A percentile compares a stretch with the other conserved stretches of the same genome.
Conservation (phyloP, 2,888 invertebrate species). For the Agriopis leucophaearia region DNA sequence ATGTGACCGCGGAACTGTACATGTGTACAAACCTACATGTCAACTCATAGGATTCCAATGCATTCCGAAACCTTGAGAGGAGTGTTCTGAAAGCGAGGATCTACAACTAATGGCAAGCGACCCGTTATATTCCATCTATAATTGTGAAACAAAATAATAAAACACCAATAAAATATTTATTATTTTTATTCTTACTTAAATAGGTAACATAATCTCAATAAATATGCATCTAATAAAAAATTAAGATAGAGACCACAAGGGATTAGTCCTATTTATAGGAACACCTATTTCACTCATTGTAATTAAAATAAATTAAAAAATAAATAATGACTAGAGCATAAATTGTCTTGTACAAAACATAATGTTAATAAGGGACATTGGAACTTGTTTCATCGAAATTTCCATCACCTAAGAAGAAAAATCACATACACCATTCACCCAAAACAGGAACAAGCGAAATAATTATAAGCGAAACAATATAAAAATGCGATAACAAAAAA, state of each 20-base stretch:
- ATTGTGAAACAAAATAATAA: no score
- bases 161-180: slow-evolving; percentile 46
- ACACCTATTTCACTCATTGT: slow-evolving; percentile 68
- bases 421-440: slow-evolving; percentile 73
- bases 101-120: no score
- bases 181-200: slow-evolving; percentile 70
- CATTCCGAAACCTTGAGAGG: no score
- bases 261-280: slow-evolving; percentile 77
- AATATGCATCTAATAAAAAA: slow-evolving; percentile 71
- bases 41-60: no score
- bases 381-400: slow-evolving; percentile 71
- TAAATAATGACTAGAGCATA: slow-evolving; percentile 83
- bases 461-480: slow-evolving; percentile 62
- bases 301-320: slow-evolving; percentile 76
- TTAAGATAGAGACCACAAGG: slow-evolving; percentile 72
- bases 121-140: no score
- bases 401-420: slow-evolving; percentile 68
- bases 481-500: slow-evolving; percentile 78
- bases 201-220: slow-evolving; percentile 77
- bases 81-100: no score
- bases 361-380: slow-evolving; percentile 76
- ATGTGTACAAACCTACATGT: no score
- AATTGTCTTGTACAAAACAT: slow-evolving; percentile 71
- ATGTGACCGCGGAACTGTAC: no score
- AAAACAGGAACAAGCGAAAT: slow-evolving; percentile 72